Conservation (phyloP, 2,797 vertebrate species). For the Malurus leucopterus region DNA sequence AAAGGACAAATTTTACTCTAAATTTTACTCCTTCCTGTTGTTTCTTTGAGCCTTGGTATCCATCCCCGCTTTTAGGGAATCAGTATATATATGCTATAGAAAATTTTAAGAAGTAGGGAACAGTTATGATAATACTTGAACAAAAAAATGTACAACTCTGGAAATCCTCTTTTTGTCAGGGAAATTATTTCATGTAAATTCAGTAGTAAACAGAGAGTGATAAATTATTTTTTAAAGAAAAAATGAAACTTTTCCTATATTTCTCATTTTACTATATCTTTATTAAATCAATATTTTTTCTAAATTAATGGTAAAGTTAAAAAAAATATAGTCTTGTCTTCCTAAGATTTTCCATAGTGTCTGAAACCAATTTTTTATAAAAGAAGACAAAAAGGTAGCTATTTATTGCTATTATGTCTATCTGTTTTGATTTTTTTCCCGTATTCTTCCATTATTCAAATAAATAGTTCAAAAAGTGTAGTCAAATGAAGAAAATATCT, state of each 20-base stretch:
- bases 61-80: background rate
- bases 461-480: background rate
- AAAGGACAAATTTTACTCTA: background rate
- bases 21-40: background rate
- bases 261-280: background rate
- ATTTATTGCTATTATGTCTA: background rate
- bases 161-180: background rate
- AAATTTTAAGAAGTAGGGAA: background rate
- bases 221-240: background rate
- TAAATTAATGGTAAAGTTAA: background rate
- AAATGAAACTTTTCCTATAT: background rate
- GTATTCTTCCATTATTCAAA: background rate
- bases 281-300: background rate
- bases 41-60: background rate
- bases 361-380: background rate
- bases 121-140: background rate
- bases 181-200: background rate
- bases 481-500: background rate
- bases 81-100: background rate
- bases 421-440: background rate
- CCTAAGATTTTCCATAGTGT: background rate
- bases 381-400: background rate
- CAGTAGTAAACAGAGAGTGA: background rate
- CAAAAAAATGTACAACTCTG: background rate
- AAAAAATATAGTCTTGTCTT: background rate